These are phyloP conservation scores for Lagopus muta DNA, from an alignment of 2,113 vertebrate species.

Conservation along the genomic window DNA sequence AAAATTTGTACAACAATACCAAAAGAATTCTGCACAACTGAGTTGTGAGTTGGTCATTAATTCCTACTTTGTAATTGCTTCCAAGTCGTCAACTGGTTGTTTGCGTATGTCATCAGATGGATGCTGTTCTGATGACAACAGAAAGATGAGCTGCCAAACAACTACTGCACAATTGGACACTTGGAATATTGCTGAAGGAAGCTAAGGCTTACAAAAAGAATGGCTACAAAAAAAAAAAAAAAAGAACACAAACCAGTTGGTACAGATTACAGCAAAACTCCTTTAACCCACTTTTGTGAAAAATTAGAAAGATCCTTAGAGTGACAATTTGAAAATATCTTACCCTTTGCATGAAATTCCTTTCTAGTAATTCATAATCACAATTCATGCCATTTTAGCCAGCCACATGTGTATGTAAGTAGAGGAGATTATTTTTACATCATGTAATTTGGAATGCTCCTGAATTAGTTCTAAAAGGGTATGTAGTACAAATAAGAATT, in stretches of 20 bases:
- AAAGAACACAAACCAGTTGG: background rate
- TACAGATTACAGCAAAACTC: background rate
- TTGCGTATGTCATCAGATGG: background rate
- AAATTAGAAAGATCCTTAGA: background rate
- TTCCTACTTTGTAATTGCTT: background rate
- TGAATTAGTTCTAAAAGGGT: background rate
- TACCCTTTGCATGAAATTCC: fast-evolving
- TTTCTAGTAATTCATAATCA: background rate
- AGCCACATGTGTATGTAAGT: background rate
- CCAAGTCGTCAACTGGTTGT: background rate
- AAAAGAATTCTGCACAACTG: background rate
- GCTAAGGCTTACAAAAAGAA: background rate
- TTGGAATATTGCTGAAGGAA: background rate
- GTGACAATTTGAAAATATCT: background rate
- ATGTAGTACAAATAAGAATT: background rate
- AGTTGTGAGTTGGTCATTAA: background rate
- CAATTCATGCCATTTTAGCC: background rate
- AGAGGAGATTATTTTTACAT: background rate
- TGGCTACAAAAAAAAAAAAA: background rate
- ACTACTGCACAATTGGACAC: background rate
- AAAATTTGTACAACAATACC: background rate
- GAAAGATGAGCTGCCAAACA: background rate
- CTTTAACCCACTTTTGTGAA: background rate
- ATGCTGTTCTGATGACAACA: background rate
- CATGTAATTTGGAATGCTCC: background rate